Conservation (phyloP, 53 echinoderm and acorn worm species). For the Henricia sp. region DNA sequence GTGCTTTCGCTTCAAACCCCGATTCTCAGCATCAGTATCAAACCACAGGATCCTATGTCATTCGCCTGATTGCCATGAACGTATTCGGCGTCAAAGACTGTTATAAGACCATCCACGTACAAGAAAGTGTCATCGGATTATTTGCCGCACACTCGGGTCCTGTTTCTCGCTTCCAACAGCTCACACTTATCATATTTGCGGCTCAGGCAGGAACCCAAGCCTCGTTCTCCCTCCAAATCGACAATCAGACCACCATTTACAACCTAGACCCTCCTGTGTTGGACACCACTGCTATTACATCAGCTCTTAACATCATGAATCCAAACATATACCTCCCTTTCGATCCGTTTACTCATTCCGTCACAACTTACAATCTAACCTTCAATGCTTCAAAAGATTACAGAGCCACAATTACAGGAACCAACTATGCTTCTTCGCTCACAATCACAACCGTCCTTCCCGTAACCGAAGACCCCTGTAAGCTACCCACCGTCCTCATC, state of each 20-base stretch:
- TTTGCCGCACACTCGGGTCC: constrained; percentile 75
- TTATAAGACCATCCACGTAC: constrained; percentile 36
- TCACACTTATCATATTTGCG: constrained; percentile 76
- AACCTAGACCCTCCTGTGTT: constrained; percentile 44
- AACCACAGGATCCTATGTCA: constrained; percentile 28
- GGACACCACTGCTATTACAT: constrained; percentile 23
- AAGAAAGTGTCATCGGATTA: constrained; percentile 80
- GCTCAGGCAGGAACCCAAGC: constrained; percentile 69
- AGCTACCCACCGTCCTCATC: constrained; percentile 63
- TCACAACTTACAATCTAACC: constrained; percentile 53
- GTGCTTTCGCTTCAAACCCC: background rate
- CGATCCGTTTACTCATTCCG: constrained; percentile 67
- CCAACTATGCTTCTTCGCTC: constrained; percentile 65
- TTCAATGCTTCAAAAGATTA: constrained; percentile 61
- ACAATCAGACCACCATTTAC: background rate
- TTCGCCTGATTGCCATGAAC: constrained; percentile 58
- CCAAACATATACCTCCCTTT: constrained; percentile 72
- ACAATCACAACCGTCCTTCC: constrained; percentile 39
- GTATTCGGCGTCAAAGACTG: constrained; percentile 54
- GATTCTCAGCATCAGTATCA: constrained; percentile 56
- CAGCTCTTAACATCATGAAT: constrained; percentile 63
- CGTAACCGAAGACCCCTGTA: constrained; percentile 69
- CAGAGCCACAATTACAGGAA: constrained; percentile 48
- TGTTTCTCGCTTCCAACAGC: constrained; percentile 10
- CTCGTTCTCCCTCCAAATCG: constrained; percentile 48